Evolutionary conservation across 2,888 invertebrate genomes (phyloP).

Genomic region (Tenthredo notha): DNA sequence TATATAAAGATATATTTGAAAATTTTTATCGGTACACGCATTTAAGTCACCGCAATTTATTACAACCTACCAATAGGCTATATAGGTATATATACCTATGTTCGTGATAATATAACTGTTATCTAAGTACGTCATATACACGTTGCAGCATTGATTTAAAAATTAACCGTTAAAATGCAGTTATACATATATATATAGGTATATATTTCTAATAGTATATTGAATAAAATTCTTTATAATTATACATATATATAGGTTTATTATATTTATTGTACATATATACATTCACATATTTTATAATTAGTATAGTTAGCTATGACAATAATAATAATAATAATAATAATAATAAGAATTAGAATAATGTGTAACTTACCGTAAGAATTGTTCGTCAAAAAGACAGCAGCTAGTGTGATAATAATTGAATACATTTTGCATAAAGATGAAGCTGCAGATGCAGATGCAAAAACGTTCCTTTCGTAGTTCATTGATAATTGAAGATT

Average conservation of each 20-base stretch:
- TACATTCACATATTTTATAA: too few relatives aligned
- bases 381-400: not conserved
- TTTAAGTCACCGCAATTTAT: not conserved
- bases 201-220: too few relatives aligned
- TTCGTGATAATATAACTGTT: conserved; percentile 10
- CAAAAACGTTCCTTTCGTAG: not conserved
- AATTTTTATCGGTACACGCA: not conserved
- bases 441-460: not conserved
- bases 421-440: conserved; percentile 2
- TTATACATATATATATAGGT: not conserved
- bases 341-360: not conserved
- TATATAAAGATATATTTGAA: not conserved
- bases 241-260: too few relatives aligned
- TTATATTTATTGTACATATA: not conserved
- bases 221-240: not conserved
- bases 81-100: not conserved
- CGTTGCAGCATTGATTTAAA: not conserved
- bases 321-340: too few relatives aligned
- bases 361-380: not conserved
- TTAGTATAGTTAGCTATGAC: not conserved
- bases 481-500: conserved; percentile 4
- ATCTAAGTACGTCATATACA: conserved; percentile 8
- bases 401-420: not conserved
- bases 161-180: not conserved
- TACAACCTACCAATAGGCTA: not conserved